These are phyloP conservation scores for Antheraea mylitta DNA, from an alignment of 1,140 invertebrate genomes.

Conservation along the genomic window DNA sequence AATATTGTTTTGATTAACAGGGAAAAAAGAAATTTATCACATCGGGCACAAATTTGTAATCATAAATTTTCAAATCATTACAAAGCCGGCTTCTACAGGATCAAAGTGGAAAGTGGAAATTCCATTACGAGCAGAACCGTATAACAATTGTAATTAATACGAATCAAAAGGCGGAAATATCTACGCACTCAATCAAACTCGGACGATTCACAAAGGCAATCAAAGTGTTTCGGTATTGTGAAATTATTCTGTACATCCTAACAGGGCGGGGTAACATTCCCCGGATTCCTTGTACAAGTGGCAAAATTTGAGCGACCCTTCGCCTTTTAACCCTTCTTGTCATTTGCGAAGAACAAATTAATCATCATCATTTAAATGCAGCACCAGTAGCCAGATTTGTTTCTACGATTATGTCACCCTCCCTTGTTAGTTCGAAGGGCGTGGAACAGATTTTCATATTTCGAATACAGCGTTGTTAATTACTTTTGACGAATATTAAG, in stretches of 20 bases:
- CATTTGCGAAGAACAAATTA: slow-evolving; percentile 76
- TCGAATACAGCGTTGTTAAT: slow-evolving; percentile 26
- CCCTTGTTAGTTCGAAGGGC: slow-evolving; percentile 55
- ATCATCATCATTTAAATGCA: slow-evolving; percentile 78
- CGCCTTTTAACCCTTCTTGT: slow-evolving; percentile 74
- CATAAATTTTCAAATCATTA: slow-evolving; percentile 18
- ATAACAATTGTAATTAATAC: slow-evolving; percentile 62
- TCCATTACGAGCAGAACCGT: slow-evolving; percentile 25
- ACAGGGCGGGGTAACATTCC: slow-evolving; percentile 34
- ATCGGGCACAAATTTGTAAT: neutral
- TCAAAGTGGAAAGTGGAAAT: slow-evolving; percentile 41
- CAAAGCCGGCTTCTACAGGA: slow-evolving; percentile 26
- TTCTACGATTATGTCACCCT: slow-evolving; percentile 75
- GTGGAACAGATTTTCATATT: slow-evolving; percentile 57
- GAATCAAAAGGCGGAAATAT: slow-evolving; percentile 68
- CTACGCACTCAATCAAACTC: slow-evolving; percentile 68
- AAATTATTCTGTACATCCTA: slow-evolving; percentile 39
- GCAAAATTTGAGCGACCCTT: slow-evolving; percentile 46
- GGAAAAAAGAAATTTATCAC: neutral
- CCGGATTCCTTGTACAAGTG: slow-evolving; percentile 59
- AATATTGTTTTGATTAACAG: too few relatives aligned
- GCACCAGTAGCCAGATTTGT: slow-evolving; percentile 73
- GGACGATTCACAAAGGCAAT: slow-evolving; percentile 63
- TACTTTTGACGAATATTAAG: neutral
- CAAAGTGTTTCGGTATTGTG: slow-evolving; percentile 41